Percentiles rank a stretch among this genome's conserved stretches.
These are phyloP conservation scores for Heliconius erato DNA, from an alignment of 2,888 invertebrate genomes.

Conservation along the genomic window DNA sequence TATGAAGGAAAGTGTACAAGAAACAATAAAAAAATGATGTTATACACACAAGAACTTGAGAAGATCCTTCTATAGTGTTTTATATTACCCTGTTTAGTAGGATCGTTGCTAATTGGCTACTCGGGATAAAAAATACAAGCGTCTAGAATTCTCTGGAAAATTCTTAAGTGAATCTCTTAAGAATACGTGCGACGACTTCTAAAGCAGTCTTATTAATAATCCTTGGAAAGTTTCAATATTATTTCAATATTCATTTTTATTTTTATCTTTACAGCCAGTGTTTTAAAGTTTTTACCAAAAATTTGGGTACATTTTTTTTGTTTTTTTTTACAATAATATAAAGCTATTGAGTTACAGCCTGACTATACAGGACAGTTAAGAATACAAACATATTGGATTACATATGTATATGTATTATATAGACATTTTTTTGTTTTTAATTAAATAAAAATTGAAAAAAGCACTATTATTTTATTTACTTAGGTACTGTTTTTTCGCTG, in stretches of 20 bases:
- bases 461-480: too few species aligned
- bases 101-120: constrained; percentile 28
- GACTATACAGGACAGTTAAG: too few species aligned
- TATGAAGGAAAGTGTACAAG: not conserved
- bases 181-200: constrained; percentile 14
- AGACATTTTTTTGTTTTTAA: not conserved
- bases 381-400: too few species aligned
- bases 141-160: constrained; percentile 25
- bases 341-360: not conserved
- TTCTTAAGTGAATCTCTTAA: constrained; percentile 26
- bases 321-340: not conserved
- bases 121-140: constrained; percentile 30
- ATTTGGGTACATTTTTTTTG: not conserved
- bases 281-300: not conserved
- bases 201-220: constrained; percentile 21
- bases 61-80: constrained; percentile 3
- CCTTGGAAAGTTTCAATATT: constrained; percentile 3
- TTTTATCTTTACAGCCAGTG: not conserved
- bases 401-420: not conserved
- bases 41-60: constrained; percentile 17
- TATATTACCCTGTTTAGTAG: constrained; percentile 16
- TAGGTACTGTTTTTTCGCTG: too few species aligned
- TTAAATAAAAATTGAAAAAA: too few species aligned
- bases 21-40: constrained; percentile 19
- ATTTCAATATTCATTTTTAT: constrained; percentile 17